These are phyloP conservation scores for Galaxias olidus DNA, from an alignment of 2,797 vertebrate species.

Conservation along the genomic window DNA sequence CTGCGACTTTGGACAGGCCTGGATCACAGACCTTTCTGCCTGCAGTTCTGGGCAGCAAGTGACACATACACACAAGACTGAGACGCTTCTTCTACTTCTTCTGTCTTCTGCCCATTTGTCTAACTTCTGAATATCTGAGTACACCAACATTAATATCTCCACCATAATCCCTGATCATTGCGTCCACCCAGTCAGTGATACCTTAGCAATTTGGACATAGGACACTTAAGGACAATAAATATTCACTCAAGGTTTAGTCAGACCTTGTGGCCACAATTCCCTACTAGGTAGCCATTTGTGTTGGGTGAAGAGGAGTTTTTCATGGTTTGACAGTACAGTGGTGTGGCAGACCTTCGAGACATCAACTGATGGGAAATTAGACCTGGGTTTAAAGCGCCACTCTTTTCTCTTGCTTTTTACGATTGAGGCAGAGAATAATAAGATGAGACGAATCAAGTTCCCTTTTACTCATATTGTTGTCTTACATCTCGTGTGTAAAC, in stretches of 20 bases:
- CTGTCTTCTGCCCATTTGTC: constrained; percentile 50
- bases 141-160: constrained; percentile 50
- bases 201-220: constrained; percentile 63
- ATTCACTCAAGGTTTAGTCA: constrained; percentile 65
- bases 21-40: constrained; percentile 63
- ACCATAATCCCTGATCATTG: constrained; percentile 59
- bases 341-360: constrained; percentile 65
- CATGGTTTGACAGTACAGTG: constrained; percentile 63
- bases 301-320: constrained; percentile 50
- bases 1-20: constrained; percentile 64
- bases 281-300: constrained; percentile 31
- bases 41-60: constrained; percentile 61
- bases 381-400: constrained; percentile 66
- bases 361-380: constrained; percentile 64
- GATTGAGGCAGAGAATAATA: constrained; percentile 61
- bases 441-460: constrained; percentile 17
- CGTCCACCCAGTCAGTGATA: constrained; percentile 56
- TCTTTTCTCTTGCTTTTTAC: constrained; percentile 58
- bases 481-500: too few species aligned
- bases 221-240: constrained; percentile 75
- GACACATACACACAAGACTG: constrained; percentile 38
- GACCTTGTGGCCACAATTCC: constrained; percentile 58
- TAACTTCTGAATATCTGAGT: constrained; percentile 47
- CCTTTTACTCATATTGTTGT: too few species aligned
- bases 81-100: too few species aligned